These are phyloP conservation scores for Esox niger DNA, from an alignment of 2,113 vertebrate species.

Conservation along the genomic window DNA sequence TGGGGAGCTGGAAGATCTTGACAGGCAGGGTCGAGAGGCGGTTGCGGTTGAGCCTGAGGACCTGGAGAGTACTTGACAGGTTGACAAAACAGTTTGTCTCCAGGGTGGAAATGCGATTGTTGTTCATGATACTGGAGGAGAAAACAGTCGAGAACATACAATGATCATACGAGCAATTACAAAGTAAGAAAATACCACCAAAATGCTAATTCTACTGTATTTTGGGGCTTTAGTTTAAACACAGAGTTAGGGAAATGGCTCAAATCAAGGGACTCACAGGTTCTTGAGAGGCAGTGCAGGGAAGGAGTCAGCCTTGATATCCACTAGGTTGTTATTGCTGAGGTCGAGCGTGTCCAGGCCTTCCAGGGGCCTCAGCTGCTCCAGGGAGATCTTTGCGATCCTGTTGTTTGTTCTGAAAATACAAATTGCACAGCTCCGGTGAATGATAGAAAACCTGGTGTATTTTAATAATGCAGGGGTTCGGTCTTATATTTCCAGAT, in stretches of 20 bases:
- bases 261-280: conserved; percentile 75
- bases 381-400: conserved; percentile 76
- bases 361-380: conserved; percentile 77
- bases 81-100: conserved; percentile 88
- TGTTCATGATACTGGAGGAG: conserved; percentile 82
- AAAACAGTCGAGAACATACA: conserved; percentile 31
- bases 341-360: conserved; percentile 90
- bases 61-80: conserved; percentile 83
- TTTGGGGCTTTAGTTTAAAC: neutral
- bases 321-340: conserved; percentile 87
- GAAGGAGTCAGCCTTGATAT: conserved; percentile 80
- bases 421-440: conserved; percentile 55
- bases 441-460: conserved; percentile 46
- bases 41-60: conserved; percentile 89
- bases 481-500: conserved; percentile 42
- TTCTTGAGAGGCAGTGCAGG: conserved; percentile 83
- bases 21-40: conserved; percentile 83
- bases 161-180: neutral
- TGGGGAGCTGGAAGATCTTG: conserved; percentile 91
- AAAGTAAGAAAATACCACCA: neutral
- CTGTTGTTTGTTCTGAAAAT: conserved; percentile 89
- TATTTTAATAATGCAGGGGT: conserved; percentile 37
- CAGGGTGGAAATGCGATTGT: conserved; percentile 85
- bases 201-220: neutral
- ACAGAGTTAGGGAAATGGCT: neutral